Percentiles rank a stretch among this genome's conserved stretches.
Conservation (phyloP, 2,797 vertebrate genomes). For the Cyclura pinguis region DNA sequence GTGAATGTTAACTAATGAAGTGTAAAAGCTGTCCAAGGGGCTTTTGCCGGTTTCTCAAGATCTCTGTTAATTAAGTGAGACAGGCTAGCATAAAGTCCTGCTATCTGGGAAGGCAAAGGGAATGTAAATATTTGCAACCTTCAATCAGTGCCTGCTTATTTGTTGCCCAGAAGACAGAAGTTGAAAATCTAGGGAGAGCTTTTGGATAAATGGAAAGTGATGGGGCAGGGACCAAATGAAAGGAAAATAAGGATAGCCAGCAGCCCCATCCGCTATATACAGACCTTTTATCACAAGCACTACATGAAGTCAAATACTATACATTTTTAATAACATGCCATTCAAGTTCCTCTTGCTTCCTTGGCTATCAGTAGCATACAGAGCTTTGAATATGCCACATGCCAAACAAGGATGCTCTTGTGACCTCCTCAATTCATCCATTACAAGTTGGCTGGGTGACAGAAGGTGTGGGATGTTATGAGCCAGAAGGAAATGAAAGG, state of each 20-base stretch:
- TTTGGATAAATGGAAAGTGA: conserved; percentile 20
- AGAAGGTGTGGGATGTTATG: conserved; percentile 64
- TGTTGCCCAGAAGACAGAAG: conserved; percentile 24
- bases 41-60: conserved; percentile 55
- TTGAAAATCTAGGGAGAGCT: background rate
- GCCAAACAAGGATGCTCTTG: conserved; percentile 62
- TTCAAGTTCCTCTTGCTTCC: conserved; percentile 54
- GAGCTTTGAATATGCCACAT: conserved; percentile 50
- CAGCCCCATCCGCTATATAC: background rate
- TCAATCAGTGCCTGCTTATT: conserved; percentile 42
- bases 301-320: conserved; percentile 21
- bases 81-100: conserved; percentile 53
- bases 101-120: conserved; percentile 68
- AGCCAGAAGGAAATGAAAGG: conserved; percentile 49
- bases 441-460: conserved; percentile 53
- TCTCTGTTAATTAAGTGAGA: conserved; percentile 74
- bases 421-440: conserved; percentile 50
- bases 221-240: conserved; percentile 4
- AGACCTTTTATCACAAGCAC: conserved; percentile 6
- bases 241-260: background rate
- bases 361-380: conserved; percentile 45
- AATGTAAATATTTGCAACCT: conserved; percentile 77
- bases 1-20: conserved; percentile 52
- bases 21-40: conserved; percentile 64
- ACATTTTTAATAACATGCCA: conserved; percentile 58